Conservation (phyloP, 2,797 vertebrate species). For the Enoplosus armatus region DNA sequence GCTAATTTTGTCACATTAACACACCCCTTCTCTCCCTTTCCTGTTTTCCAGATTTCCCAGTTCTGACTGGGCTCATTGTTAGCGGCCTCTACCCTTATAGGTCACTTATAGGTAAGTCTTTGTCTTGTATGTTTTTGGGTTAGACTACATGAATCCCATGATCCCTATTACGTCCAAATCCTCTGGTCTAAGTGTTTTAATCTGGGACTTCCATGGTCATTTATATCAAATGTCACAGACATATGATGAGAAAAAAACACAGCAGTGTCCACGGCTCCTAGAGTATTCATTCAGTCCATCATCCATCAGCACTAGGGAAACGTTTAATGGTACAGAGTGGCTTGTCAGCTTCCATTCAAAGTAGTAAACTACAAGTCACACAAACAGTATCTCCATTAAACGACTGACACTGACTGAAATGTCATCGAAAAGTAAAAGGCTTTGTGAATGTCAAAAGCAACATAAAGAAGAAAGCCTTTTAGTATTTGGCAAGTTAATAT, state of each 20-base stretch:
- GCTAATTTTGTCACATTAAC: constrained; percentile 13
- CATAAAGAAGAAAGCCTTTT: neutral
- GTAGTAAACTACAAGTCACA: neutral
- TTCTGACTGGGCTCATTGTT: constrained; percentile 30
- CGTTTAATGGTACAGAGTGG: neutral
- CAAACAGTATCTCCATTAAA: neutral
- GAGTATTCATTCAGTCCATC: neutral
- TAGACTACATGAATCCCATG: constrained; percentile 5
- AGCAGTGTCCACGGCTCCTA: neutral
- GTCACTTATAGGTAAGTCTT: neutral
- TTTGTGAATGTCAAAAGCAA: constrained; percentile 6
- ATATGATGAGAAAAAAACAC: neutral
- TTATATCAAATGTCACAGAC: neutral
- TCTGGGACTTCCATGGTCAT: neutral
- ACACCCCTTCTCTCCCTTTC: neutral
- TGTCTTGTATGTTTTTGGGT: neutral
- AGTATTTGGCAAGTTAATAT: neutral
- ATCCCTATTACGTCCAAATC: neutral
- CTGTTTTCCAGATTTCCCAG: neutral
- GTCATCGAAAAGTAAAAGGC: neutral
- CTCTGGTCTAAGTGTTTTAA: neutral
- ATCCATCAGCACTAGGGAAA: neutral
- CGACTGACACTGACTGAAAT: constrained; percentile 8
- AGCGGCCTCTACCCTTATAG: neutral
- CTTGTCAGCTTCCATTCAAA: neutral